Evolutionary conservation across 2,888 invertebrate genomes (phyloP), one percentile per base, ranked within the genome.

Genomic region (Diaprepes abbreviatus): DNA sequence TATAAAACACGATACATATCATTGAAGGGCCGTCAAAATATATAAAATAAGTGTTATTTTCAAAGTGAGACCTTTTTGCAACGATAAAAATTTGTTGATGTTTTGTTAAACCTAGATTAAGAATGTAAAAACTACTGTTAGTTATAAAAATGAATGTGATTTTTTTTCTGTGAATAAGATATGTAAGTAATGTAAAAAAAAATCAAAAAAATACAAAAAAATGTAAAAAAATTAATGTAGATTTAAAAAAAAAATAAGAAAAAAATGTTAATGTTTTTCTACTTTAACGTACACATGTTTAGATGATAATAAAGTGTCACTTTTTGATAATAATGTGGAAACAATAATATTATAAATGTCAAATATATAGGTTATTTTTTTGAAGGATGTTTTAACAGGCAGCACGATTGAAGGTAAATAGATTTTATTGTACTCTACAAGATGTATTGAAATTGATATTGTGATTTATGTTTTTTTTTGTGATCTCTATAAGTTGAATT

Each of bases 251-350:
- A 50, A 43, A 54, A 3, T 12, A 12, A 14, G 28, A 64, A 54
- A 43, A 54, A 60, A 48, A 64, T n/a, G 7, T 33, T 33, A 43
- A 57, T 55, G 19, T 65, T 33, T 57, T 48, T 65, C 54, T 65
- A 62, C 33, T 45, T 60, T 35, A 60, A 14, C 6, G n/a, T 31
- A 31, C 43, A 45, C 24, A 33, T 40, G 31, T 52, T 14, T 60
- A 43, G 59, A 58, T 58, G 64, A 69, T 69, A 69, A 69, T 40
- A 36, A 52, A 45, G 12, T 38, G 40, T 45, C 58, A 58, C 58
- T 38, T 64, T 64, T 69, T 58, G 69, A 69, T 69, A 69, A 69
- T 69, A 69, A 69, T 64, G 64, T 59, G 69, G 63, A 64, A 69
- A 69, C 69, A 69, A 69, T 69, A 69, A 69, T 64, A 59, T 52